Evolutionary conservation across 1,140 invertebrate genomes (phyloP).

Genomic region (Leptopilina clavipes): DNA sequence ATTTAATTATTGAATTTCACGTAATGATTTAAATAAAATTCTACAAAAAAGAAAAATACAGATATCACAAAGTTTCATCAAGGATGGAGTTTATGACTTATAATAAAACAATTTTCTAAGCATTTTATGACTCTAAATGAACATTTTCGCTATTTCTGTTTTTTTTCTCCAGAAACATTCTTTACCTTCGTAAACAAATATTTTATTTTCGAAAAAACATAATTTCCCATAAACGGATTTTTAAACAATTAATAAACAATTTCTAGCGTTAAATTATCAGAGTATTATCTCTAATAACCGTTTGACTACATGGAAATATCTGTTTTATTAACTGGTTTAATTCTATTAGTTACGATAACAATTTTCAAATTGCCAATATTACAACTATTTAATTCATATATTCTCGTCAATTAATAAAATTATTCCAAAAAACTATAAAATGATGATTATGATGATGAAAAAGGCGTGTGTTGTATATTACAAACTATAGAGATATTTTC

Average conservation of each 20-base stretch:
- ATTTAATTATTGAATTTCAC: too few species aligned
- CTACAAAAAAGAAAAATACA: too few species aligned
- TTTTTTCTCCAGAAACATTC: too few species aligned
- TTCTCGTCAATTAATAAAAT: conserved; percentile 4
- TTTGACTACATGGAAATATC: background rate
- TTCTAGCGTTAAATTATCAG: background rate
- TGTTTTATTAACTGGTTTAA: conserved; percentile 2
- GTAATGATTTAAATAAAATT: too few species aligned
- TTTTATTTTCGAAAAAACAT: too few species aligned
- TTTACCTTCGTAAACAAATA: too few species aligned
- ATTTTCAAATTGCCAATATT: background rate
- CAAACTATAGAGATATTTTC: background rate
- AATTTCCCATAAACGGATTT: background rate
- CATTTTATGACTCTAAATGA: too few species aligned
- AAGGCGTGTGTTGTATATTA: background rate
- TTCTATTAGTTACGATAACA: background rate
- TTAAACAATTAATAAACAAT: conserved; percentile 2
- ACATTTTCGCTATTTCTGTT: too few species aligned
- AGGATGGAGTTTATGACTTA: too few species aligned
- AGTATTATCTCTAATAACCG: background rate
- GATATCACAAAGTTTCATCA: too few species aligned
- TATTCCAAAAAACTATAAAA: background rate
- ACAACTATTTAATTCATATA: background rate
- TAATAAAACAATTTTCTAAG: too few species aligned
- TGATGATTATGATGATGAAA: too few species aligned